Base-by-base conservation (phyloP, 2,113 vertebrate genomes). In the Cheilinus undulatus region DNA sequence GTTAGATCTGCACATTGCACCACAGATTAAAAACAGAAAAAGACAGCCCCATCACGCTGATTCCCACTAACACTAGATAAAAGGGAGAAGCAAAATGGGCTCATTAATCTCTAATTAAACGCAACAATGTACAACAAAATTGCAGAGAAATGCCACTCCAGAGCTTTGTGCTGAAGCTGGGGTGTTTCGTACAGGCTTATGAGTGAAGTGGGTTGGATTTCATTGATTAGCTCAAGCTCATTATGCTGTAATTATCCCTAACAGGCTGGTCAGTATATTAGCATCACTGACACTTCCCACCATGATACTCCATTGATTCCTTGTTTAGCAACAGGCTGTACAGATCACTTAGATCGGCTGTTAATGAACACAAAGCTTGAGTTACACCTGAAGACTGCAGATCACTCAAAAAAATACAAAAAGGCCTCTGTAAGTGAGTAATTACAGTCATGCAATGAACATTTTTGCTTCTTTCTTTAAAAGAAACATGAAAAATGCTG, bases 211-310 rank as follows among this genome's bases (percentile, higher is more conserved):
- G 53, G 73, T 59, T 48, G n/a, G n/a, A 46, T 76, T 70, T 60
- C 48, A 86, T 78, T 76, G 83, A 86, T 76, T 69, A 68, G 12
- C 67, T 65, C 2, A 0, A 69, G 48, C 64, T 83, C 71, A 23
- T 86, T 76, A 78, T 57, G 23, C 56, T 43, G 49, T 53, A 54
- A 86, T 80, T 75, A 61, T 73, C 53, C 32, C 50, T 69, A 80
- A 74, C 50, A 49, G 79, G 63, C 27, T 69, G 40, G 75, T 5
- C 46, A 20, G 67, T 56, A 30, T 36, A 46, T 57, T 17, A 51
- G 42, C 7, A 20, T 58, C 69, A 69, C 32, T 46, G 53, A 49
- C 72, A 43, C 67, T 13, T 58, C 20, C 19, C 11, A 9, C 28
- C 60, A 59, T 15, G 63, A 63, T 19, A 57, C 63, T 45, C 28